A percentile compares a stretch with the other conserved stretches of the same genome.
Evolutionary conservation across 2,797 vertebrate genomes (phyloP).

Genomic region (Enteromius argenteus): DNA sequence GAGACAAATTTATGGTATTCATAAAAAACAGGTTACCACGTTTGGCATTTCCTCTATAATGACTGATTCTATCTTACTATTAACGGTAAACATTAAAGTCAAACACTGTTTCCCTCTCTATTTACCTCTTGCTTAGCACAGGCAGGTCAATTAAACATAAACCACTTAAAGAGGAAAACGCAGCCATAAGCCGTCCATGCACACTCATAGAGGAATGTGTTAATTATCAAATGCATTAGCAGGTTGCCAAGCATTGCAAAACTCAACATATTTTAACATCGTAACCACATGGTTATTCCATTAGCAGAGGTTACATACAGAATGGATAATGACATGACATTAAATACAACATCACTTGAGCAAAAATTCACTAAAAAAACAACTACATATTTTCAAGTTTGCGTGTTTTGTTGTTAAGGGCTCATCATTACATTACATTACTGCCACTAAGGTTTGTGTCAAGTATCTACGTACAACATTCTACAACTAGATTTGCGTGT

Average conservation of each 20-base stretch:
- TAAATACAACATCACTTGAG: not conserved
- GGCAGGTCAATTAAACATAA: constrained; percentile 76
- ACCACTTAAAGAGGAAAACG: constrained; percentile 67
- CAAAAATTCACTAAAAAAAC: not conserved
- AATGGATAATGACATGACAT: not conserved
- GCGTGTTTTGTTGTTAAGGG: not conserved
- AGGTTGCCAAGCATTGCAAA: constrained; percentile 72
- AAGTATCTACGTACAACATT: not conserved
- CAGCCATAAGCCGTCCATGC: constrained; percentile 65
- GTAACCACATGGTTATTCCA: constrained; percentile 30
- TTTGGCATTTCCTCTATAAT: constrained; percentile 58
- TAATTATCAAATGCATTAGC: constrained; percentile 73
- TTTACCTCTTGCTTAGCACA: constrained; percentile 66
- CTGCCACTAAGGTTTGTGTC: not conserved
- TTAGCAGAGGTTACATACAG: not conserved
- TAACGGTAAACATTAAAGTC: constrained; percentile 54
- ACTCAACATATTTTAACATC: constrained; percentile 54
- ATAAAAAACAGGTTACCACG: constrained; percentile 57
- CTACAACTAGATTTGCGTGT: not conserved
- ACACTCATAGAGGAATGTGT: constrained; percentile 62
- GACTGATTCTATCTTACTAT: constrained; percentile 67
- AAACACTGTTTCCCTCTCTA: constrained; percentile 64
- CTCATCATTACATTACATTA: not conserved
- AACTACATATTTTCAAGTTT: not conserved
- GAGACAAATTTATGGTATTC: constrained; percentile 49